These are phyloP conservation scores for Eucriotettix oculatus DNA, from an alignment of 2,888 invertebrate species.

Conservation along the genomic window DNA sequence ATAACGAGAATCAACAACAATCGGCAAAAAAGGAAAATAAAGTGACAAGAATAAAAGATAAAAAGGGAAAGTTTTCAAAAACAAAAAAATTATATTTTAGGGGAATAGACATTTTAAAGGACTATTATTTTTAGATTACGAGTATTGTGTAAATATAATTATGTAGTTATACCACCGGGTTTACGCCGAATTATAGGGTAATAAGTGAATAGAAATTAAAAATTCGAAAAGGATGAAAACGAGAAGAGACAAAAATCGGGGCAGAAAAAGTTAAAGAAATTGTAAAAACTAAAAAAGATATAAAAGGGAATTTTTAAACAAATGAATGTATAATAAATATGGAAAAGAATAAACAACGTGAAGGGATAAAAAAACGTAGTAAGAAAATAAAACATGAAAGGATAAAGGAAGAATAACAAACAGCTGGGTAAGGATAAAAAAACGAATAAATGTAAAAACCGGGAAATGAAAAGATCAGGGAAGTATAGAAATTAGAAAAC, in stretches of 20 bases:
- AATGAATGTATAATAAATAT: too few species aligned
- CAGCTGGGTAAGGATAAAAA: not conserved
- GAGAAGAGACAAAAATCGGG: not conserved
- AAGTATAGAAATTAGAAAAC: not conserved
- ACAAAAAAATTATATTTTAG: too few species aligned
- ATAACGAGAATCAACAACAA: not conserved
- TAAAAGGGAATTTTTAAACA: not conserved
- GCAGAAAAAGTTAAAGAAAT: not conserved
- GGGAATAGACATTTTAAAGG: too few species aligned
- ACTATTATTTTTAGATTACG: too few species aligned
- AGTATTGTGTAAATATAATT: too few species aligned
- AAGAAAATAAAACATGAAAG: not conserved
- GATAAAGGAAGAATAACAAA: not conserved
- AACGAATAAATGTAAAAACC: not conserved
- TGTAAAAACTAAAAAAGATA: not conserved
- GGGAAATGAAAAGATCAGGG: not conserved
- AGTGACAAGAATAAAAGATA: too few species aligned
- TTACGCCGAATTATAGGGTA: too few species aligned
- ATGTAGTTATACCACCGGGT: too few species aligned
- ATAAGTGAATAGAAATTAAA: not conserved
- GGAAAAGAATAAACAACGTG: too few species aligned
- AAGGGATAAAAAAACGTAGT: not conserved
- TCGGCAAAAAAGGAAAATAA: not conserved
- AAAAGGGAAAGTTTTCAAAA: not conserved
- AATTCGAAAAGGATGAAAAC: not conserved